Evolutionary conservation across 2,113 vertebrate species (phyloP).

Genomic region (Anthoscopus minutus): DNA sequence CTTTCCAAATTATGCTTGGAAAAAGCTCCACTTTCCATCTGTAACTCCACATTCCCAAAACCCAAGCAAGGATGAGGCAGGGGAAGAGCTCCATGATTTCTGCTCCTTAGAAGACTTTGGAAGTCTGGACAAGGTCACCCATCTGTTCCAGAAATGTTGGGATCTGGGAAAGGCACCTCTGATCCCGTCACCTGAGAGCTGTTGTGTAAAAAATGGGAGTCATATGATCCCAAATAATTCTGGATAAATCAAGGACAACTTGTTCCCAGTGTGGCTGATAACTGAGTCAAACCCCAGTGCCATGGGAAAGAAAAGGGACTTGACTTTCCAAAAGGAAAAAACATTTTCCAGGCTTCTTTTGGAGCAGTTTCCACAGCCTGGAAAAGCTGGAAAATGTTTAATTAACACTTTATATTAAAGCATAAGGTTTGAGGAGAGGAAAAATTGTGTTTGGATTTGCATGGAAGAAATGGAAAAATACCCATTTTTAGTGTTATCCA

Average conservation of each 20-base stretch:
- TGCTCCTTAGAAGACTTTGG: background rate
- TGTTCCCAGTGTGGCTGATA: background rate
- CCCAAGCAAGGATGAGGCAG: background rate
- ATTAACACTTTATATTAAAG: background rate
- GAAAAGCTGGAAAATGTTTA: background rate
- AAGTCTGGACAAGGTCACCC: background rate
- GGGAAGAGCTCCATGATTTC: background rate
- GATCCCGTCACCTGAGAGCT: background rate
- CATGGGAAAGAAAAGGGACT: background rate
- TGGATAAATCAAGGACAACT: background rate
- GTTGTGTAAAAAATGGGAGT: background rate
- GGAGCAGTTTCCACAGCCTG: fast-evolving
- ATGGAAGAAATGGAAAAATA: background rate
- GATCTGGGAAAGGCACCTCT: background rate
- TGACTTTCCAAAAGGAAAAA: background rate
- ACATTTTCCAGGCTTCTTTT: background rate
- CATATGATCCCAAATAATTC: background rate
- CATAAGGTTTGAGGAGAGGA: background rate
- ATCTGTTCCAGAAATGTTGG: background rate
- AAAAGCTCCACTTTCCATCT: fast-evolving
- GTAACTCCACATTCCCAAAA: background rate
- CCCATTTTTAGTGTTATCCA: background rate
- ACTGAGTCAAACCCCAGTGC: background rate
- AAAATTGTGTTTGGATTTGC: background rate
- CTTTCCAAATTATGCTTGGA: background rate